phyloP scores from a whole-genome alignment of 2,113 vertebrate genomes.

The Larimichthys crocea region DNA sequence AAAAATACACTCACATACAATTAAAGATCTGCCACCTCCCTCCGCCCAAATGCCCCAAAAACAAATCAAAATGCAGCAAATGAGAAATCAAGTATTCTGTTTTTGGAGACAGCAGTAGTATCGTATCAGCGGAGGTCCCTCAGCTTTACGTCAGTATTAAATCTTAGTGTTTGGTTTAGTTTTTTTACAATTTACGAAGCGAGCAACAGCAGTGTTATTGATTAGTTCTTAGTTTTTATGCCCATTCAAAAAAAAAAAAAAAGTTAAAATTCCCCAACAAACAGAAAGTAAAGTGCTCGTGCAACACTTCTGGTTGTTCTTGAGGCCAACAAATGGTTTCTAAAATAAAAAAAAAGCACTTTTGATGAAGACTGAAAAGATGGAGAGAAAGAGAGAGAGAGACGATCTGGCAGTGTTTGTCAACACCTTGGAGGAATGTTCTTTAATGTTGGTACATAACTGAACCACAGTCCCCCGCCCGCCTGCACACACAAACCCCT shows the following conservation, averaged over 20 bases:
- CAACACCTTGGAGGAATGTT: constrained; percentile 82
- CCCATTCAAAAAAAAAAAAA: constrained; percentile 13
- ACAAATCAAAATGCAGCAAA: constrained; percentile 77
- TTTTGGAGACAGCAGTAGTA: constrained; percentile 82
- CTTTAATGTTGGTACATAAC: constrained; percentile 81
- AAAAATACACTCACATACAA: constrained; percentile 78
- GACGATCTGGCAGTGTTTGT: constrained; percentile 72
- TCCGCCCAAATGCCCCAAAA: constrained; percentile 27
- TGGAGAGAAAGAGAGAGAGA: constrained; percentile 55
- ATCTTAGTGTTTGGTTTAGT: constrained; percentile 67
- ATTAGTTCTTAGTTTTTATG: constrained; percentile 37
- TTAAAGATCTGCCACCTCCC: constrained; percentile 56
- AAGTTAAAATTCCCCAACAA: constrained; percentile 45
- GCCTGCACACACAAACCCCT: constrained; percentile 59
- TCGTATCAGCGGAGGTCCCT: constrained; percentile 62
- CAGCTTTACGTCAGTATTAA: constrained; percentile 54
- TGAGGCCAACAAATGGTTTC: constrained; percentile 68
- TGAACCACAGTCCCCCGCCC: constrained; percentile 65
- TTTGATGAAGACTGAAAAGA: constrained; percentile 37
- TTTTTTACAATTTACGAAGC: constrained; percentile 24
- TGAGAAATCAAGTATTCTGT: constrained; percentile 75
- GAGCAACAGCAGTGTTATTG: constrained; percentile 56
- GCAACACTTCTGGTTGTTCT: constrained; percentile 81
- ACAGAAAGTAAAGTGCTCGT: constrained; percentile 84
- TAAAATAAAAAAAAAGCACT: constrained; percentile 78